phyloP scores from a whole-genome alignment of 2,888 invertebrate genomes.

The Andrena camellia region DNA sequence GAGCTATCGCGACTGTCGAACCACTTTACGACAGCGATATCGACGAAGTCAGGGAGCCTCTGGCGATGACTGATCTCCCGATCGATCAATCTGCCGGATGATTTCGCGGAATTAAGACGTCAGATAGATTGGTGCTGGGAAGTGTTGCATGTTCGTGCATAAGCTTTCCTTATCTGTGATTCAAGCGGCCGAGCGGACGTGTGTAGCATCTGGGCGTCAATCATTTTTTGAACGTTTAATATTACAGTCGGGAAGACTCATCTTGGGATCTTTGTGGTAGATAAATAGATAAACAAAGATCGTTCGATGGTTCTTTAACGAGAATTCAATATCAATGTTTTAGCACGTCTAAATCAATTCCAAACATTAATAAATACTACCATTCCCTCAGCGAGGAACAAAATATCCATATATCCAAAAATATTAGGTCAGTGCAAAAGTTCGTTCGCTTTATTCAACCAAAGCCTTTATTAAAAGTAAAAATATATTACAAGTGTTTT shows the following conservation, averaged over 20 bases:
- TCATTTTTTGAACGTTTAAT: not conserved
- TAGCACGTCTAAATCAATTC: too few species aligned
- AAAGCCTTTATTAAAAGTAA: too few species aligned
- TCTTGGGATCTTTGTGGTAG: not conserved
- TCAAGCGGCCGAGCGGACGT: not conserved
- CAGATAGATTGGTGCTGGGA: conserved; percentile 14
- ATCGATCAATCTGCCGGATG: conserved; percentile 47
- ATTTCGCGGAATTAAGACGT: conserved; percentile 61
- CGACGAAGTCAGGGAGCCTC: conserved; percentile 30
- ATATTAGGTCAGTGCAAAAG: too few species aligned
- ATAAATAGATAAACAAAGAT: not conserved
- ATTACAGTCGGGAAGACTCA: not conserved
- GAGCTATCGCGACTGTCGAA: conserved; percentile 45
- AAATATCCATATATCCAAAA: too few species aligned
- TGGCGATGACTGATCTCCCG: conserved; percentile 39
- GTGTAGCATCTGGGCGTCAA: not conserved
- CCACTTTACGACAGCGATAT: conserved; percentile 50
- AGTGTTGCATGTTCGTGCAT: not conserved
- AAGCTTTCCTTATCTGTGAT: conserved; percentile 9
- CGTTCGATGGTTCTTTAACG: not conserved
- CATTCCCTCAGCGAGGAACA: too few species aligned
- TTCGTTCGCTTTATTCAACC: too few species aligned
- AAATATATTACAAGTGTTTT: too few species aligned
- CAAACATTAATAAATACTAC: too few species aligned
- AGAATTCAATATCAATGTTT: too few species aligned